phyloP scores from a whole-genome alignment of 2,888 invertebrate species.

The Crocallis elinguaria region DNA sequence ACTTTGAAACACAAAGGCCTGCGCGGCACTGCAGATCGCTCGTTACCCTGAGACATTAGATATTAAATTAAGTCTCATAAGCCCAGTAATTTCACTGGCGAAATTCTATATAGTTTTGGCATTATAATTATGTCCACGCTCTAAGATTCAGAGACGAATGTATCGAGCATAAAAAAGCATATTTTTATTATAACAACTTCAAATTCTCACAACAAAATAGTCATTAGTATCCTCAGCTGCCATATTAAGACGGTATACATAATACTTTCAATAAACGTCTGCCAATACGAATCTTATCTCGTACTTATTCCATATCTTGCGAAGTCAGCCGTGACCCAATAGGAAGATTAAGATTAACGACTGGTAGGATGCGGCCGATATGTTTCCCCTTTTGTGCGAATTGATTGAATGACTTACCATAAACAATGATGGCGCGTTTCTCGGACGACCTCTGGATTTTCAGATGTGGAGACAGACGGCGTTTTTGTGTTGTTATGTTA shows the following conservation, averaged over 20 bases:
- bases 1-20: too few relatives aligned
- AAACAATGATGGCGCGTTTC: conserved; percentile 74
- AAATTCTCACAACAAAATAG: too few relatives aligned
- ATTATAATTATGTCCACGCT: too few relatives aligned
- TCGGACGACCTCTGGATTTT: conserved; percentile 20
- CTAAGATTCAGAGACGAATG: too few relatives aligned
- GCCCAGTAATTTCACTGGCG: too few relatives aligned
- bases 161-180: too few relatives aligned
- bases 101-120: too few relatives aligned
- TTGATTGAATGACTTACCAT: conserved; percentile 77
- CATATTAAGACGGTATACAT: conserved; percentile 10
- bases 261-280: conserved; percentile 27
- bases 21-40: too few relatives aligned
- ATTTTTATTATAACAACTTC: too few relatives aligned
- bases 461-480: too few relatives aligned
- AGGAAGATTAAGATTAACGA: conserved; percentile 77
- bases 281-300: conserved; percentile 23
- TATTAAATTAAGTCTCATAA: too few relatives aligned
- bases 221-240: not conserved
- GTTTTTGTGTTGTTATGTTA: not conserved
- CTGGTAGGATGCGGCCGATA: conserved; percentile 61
- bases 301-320: conserved; percentile 43
- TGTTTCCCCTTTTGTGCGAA: conserved; percentile 65
- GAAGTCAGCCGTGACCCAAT: conserved; percentile 65
- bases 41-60: too few relatives aligned